These are phyloP conservation scores for Lasioglossum albipes DNA, from an alignment of 1,140 invertebrate genomes.

Conservation along the genomic window DNA sequence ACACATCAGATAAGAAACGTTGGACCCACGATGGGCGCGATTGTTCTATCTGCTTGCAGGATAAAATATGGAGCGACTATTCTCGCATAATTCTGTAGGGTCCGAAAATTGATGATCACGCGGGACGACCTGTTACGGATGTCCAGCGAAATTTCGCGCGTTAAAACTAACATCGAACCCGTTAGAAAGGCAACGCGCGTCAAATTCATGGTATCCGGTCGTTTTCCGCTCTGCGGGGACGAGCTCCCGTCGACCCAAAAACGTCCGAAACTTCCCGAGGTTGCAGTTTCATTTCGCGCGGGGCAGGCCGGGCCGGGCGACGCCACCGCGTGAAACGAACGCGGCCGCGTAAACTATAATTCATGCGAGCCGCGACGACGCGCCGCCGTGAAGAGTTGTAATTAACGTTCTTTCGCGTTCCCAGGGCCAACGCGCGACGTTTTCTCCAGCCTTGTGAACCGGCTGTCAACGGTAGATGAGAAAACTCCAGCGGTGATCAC, in stretches of 20 bases:
- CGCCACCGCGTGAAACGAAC: conserved; percentile 33
- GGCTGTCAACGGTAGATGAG: neutral
- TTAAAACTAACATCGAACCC: too few species aligned
- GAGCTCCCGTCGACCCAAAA: conserved; percentile 30
- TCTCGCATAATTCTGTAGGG: too few species aligned
- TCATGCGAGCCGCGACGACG: conserved; percentile 34
- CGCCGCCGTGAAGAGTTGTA: conserved; percentile 48
- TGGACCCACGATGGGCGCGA: too few species aligned
- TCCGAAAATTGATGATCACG: too few species aligned
- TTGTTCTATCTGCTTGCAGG: too few species aligned
- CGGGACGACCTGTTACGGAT: too few species aligned
- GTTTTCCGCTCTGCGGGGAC: neutral
- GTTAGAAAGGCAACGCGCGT: too few species aligned
- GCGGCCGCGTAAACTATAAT: conserved; percentile 41
- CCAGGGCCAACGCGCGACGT: neutral
- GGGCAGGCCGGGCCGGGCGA: neutral
- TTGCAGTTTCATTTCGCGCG: conserved; percentile 33
- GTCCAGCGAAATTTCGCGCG: too few species aligned
- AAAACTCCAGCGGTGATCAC: neutral
- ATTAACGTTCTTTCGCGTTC: conserved; percentile 51
- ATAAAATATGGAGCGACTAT: too few species aligned
- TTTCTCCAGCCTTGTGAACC: conserved; percentile 3
- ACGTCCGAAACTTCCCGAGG: conserved; percentile 3
- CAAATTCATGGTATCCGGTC: neutral
- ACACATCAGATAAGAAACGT: too few species aligned